Conservation (phyloP, 1,140 invertebrate genomes). For the Drosophila pectinifera region DNA sequence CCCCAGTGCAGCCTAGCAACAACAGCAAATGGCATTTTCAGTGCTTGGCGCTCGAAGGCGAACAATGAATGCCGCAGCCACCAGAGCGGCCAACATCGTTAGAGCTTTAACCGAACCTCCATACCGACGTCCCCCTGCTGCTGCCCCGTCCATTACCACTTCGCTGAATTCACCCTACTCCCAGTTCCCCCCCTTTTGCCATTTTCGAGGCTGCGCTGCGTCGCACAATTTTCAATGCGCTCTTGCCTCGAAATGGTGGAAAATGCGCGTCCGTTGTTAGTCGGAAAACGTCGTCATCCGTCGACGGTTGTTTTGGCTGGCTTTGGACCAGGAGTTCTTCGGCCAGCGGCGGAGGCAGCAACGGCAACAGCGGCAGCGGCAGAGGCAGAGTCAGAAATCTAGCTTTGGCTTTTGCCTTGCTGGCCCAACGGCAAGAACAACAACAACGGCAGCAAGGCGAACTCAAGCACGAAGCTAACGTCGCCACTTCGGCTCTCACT, state of each 20-base stretch:
- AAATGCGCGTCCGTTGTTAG: constrained; percentile 83
- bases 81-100: constrained; percentile 70
- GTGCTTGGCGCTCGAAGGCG: constrained; percentile 61
- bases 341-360: constrained; percentile 40
- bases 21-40: constrained; percentile 66
- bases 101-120: constrained; percentile 65
- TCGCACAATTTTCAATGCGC: constrained; percentile 83
- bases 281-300: constrained; percentile 83
- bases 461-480: constrained; percentile 58
- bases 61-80: constrained; percentile 72
- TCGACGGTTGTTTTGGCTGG: constrained; percentile 81
- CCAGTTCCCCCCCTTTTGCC: constrained; percentile 9
- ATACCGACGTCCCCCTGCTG: constrained; percentile 1
- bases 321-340: constrained; percentile 51
- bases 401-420: constrained; percentile 34
- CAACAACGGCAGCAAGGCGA: constrained; percentile 17
- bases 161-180: constrained; percentile 4
- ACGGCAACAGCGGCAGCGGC: constrained; percentile 13
- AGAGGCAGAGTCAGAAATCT: constrained; percentile 33
- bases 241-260: constrained; percentile 81
- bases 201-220: constrained; percentile 70
- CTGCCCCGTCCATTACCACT: constrained; percentile 27
- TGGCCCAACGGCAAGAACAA: constrained; percentile 14
- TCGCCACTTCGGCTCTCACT: constrained; percentile 45
- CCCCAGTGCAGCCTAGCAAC: constrained; percentile 1